phyloP scores from a whole-genome alignment of 2,113 vertebrate genomes.

The Petaurus breviceps region DNA sequence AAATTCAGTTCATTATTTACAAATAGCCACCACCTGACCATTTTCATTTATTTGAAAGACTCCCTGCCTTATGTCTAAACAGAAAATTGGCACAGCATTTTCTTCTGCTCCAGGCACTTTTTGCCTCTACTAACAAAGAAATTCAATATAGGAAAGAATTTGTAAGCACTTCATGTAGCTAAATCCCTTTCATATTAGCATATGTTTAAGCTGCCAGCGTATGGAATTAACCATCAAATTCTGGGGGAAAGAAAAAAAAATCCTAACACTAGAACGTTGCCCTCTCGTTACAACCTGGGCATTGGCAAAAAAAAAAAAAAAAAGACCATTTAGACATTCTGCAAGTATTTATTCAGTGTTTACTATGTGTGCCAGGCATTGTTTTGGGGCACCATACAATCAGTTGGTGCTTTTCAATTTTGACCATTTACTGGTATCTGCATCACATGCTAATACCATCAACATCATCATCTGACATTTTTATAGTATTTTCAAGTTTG shows the following conservation, averaged over 20 bases:
- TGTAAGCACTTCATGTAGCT: not conserved
- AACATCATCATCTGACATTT: not conserved
- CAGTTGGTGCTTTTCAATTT: not conserved
- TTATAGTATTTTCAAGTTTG: not conserved
- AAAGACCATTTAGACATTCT: not conserved
- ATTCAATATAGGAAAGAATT: not conserved
- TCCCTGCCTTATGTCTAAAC: slow-evolving; percentile 23
- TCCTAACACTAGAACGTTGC: not conserved
- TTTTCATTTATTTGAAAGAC: slow-evolving; percentile 40
- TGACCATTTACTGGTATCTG: not conserved
- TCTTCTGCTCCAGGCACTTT: not conserved
- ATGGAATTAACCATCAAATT: slow-evolving; percentile 5
- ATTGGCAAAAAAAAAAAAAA: not conserved
- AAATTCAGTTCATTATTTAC: slow-evolving; percentile 21
- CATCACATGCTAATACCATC: not conserved
- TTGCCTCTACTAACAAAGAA: slow-evolving; percentile 8
- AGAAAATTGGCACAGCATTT: not conserved
- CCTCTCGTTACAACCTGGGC: not conserved
- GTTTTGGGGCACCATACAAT: not conserved
- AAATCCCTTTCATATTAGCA: not conserved
- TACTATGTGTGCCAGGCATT: not conserved
- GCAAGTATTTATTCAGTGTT: not conserved
- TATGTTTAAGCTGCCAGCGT: not conserved
- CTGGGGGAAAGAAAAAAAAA: not conserved
- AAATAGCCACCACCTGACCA: slow-evolving; percentile 35